Base-by-base conservation (phyloP, 2,888 invertebrate species). In the Leptinotarsa peninsularis region DNA sequence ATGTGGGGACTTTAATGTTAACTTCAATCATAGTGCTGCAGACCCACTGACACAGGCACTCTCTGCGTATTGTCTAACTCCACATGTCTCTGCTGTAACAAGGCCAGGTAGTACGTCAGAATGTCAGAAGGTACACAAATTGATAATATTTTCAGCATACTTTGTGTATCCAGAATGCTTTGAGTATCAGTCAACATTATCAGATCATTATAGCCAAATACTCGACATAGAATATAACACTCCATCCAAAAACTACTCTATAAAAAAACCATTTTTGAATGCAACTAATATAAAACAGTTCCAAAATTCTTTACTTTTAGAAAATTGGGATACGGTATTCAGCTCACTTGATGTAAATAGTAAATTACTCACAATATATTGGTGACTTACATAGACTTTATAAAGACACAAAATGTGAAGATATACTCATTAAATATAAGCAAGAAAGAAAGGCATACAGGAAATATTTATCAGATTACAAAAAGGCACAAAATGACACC, bases 141-240 rank as follows among this genome's bases (percentile, higher is more conserved):
- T 18, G 60, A 60, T 60, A n/a, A 60, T n/a, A 60, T 60, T 4
- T n/a, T 60, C 18, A 60, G 18, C 5, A 3, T 66, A 43, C 43
- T 66, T 66, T 66, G 66, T 66, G 7, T 66, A 4, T 17, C 15
- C 18, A 60, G 18, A 1, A 3, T 66, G 66, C 43, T 66, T 66
- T 66, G 66, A 33, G 7, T 66, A 4, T 17, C 15, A 43, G 17
- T 33, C 66, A 66, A 66, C 33, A 17, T 15, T 33, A 33, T 33
- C 66, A 66, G 66, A 66, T 66, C 33, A 66, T 14, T 33, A 66
- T 15, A 27, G 66, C 27, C 66, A 66, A 66, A 66, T 66, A 66
- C 27, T 66, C 23, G 66, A 27, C 17, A 27, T 66, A 43, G 66
- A 66, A 66, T 27, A 43, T 23, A 23, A 23, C 23, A 23, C 3